Base-by-base conservation (phyloP, 2,888 invertebrate genomes). In the Plebejus melissa region DNA sequence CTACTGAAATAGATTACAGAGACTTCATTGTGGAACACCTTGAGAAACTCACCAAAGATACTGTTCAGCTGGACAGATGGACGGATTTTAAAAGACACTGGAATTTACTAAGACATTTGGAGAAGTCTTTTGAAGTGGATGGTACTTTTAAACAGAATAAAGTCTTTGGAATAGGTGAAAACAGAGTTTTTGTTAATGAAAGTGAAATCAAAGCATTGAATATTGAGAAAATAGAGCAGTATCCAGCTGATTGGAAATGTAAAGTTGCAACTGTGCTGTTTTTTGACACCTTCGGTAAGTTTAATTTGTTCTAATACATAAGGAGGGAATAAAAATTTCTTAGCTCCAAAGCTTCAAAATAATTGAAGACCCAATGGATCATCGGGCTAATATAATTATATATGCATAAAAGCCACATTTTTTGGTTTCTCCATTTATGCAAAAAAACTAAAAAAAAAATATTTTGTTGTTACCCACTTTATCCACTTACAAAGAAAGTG, bases 1-100 rank as follows among this genome's bases (percentile, higher is more conserved):
- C 95, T 60, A 86, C 89, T 58, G 94, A 95, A 78, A 93, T 94
- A 78, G 91, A 91, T 50, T 88, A 96, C 74, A 93, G 96, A 81
- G 95, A 96, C 80, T 95, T 95, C 80, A 94, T 97, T 79, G 94
- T 96, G 28, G 94, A 95, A 74, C 94, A 96, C 83, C 86, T 97
- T 77, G 92, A 94, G 69, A 95, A 94, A 78, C 88, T 92, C 50
- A 86, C 89, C 11, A 88, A 93, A 28, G 89, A 90, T 22, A 78
- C 78, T 75, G 89, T 91, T 74, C 88, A 86, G 76, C 69, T 86
- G 4, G 79, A 82, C 1, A 87, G 82, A 80, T 94, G 92, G 91
- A 80, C 85, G 41, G 80, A 86, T n/a, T 90, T 93, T 74, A 87
- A 83, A 78, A 85, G 86, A 65, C 91, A 94, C 80, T 94, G 93